These are phyloP conservation scores for Ceyx margarethae DNA, from an alignment of 2,113 vertebrate species.

Conservation along the genomic window DNA sequence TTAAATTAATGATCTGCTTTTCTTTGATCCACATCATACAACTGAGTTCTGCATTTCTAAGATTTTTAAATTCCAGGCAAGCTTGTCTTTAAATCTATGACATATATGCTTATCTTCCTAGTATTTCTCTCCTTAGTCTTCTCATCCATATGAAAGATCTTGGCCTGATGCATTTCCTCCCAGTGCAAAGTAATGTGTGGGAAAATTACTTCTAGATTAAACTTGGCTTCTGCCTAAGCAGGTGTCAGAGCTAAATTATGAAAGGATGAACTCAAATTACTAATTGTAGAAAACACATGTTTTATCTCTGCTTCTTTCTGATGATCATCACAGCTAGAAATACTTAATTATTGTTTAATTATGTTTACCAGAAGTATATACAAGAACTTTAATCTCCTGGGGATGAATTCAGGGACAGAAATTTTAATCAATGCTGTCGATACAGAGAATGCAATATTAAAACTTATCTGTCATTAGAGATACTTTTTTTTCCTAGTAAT, in stretches of 20 bases:
- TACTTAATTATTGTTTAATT: slow-evolving; percentile 60
- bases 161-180: background rate
- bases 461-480: background rate
- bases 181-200: background rate
- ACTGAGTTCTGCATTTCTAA: background rate
- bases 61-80: background rate
- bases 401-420: background rate
- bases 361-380: slow-evolving; percentile 19
- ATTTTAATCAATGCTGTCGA: background rate
- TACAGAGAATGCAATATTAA: background rate
- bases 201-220: slow-evolving; percentile 41
- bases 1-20: background rate
- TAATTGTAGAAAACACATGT: slow-evolving; percentile 13
- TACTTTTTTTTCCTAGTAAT: background rate
- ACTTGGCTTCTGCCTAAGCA: slow-evolving; percentile 7
- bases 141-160: background rate
- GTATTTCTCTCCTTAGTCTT: background rate
- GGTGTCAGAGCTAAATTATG: slow-evolving; percentile 35
- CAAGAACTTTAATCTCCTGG: background rate
- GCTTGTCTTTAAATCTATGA: background rate
- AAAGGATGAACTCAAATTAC: slow-evolving; percentile 15
- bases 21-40: background rate
- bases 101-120: background rate
- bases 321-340: slow-evolving; percentile 28
- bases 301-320: slow-evolving; percentile 45